Conservation (phyloP, 2,888 invertebrate species). For the Conus canariensis region DNA sequence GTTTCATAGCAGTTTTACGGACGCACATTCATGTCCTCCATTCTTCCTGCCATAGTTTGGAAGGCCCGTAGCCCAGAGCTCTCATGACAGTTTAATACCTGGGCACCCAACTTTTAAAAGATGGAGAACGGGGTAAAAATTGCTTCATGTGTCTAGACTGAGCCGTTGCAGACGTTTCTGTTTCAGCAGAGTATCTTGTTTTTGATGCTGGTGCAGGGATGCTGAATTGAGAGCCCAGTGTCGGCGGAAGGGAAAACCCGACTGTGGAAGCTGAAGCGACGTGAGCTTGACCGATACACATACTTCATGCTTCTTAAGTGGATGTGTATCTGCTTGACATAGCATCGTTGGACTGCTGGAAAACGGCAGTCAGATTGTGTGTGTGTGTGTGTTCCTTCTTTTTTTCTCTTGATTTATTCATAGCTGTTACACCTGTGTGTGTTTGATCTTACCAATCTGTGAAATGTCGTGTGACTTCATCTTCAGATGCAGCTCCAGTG, state of each 20-base stretch:
- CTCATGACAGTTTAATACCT: conserved; percentile 38
- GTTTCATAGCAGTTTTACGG: conserved; percentile 44
- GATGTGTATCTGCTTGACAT: neutral
- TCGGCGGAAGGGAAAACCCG: neutral
- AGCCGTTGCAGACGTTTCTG: conserved; percentile 39
- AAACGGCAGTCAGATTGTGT: neutral
- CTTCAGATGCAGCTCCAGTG: neutral
- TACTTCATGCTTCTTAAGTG: neutral
- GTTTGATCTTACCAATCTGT: neutral
- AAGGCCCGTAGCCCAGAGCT: conserved; percentile 41
- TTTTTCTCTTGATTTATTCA: neutral
- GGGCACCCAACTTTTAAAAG: conserved; percentile 41
- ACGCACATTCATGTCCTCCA: conserved; percentile 40
- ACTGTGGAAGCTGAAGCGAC: neutral
- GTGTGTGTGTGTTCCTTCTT: neutral
- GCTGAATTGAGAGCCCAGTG: neutral
- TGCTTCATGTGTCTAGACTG: conserved; percentile 44
- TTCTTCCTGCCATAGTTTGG: conserved; percentile 43
- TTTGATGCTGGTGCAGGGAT: neutral
- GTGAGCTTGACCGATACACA: neutral
- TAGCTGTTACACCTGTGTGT: neutral
- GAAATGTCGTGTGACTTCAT: neutral
- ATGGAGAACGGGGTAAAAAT: conserved; percentile 43
- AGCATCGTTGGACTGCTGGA: no score
- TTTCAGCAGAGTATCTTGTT: conserved; percentile 24